Base-by-base conservation (phyloP, 2,797 vertebrate species). In the Bryconaethiops microstoma region DNA sequence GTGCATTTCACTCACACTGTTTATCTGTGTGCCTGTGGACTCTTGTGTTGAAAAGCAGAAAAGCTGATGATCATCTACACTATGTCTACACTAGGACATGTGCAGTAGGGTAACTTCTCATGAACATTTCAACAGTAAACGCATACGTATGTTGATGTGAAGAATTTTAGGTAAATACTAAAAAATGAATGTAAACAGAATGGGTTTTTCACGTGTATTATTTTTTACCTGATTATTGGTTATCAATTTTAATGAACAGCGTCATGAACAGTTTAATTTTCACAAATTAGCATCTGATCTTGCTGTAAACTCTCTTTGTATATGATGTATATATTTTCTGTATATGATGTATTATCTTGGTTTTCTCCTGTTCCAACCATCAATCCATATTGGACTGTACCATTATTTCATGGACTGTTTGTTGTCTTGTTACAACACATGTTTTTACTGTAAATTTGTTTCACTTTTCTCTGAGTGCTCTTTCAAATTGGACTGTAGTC, bases 1-100 rank as follows among this genome's bases (percentile, higher is more conserved):
- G 81, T 85, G 74, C 55, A 55, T 72, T 65, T 85, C 85, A 85
- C 68, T 64, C 74, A 77, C 70, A 77, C 70, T 83, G 70, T 82
- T 83, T 80, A 39, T 86, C 69, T 86, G 83, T 86, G 68, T 79
- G 48, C 76, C 63, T 45, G 62, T 74, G 80, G 76, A 77, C 42
- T 77, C 35, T 77, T n/a, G 63, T 74, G 62, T 80, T 86, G 5
- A 69, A 45, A 80, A 80, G 67, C 23, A 39, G 60, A 77, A 74
- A 54, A 40, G 63, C 60, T 50, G 7, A 29, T 45, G 57, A 78
- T 63, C 39, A 59, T 69, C 50, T 35, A 35, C 12, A 48, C 45
- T 48, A 12, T 48, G 17, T 17, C 39, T 74, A 48, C 71, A 59
- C 39, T 75, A 74, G 71, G 62, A 80, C 39, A 67, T 67, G 71